Evolutionary conservation across 2,888 invertebrate genomes (phyloP).

Genomic region (Tenodera sinensis): DNA sequence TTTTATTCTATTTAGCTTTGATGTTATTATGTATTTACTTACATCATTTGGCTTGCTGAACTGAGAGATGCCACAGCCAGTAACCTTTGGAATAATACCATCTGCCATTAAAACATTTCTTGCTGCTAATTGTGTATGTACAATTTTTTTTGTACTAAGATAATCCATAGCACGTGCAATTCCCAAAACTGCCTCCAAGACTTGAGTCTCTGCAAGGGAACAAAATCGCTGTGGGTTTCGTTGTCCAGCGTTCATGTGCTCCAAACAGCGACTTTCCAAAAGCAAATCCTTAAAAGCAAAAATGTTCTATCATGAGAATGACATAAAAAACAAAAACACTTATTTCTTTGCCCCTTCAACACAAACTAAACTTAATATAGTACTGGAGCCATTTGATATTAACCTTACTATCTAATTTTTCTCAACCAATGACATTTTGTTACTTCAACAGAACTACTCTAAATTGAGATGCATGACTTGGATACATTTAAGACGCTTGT

Average conservation of each 20-base stretch:
- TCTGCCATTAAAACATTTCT: constrained; percentile 66
- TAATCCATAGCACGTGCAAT: constrained; percentile 71
- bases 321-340: not conserved
- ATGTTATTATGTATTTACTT: not conserved
- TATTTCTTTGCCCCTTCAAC: too few relatives aligned
- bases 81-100: constrained; percentile 65
- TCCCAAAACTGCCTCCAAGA: constrained; percentile 62
- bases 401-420: too few relatives aligned
- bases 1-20: not conserved
- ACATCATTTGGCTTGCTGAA: constrained; percentile 46
- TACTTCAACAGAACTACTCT: too few relatives aligned
- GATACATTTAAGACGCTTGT: too few relatives aligned
- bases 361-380: too few relatives aligned
- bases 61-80: constrained; percentile 71
- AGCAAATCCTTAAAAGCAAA: constrained; percentile 48
- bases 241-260: constrained; percentile 47
- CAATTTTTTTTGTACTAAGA: constrained; percentile 46
- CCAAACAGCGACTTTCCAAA: constrained; percentile 52
- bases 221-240: constrained; percentile 40
- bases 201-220: constrained; percentile 58
- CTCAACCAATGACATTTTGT: too few relatives aligned
- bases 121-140: constrained; percentile 71
- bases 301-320: not conserved
- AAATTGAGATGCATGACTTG: too few relatives aligned
- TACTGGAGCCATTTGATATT: too few relatives aligned